Percentiles rank a stretch among this genome's conserved stretches.
phyloP scores from a whole-genome alignment of 2,113 vertebrate genomes.

The Hoplias malabaricus region DNA sequence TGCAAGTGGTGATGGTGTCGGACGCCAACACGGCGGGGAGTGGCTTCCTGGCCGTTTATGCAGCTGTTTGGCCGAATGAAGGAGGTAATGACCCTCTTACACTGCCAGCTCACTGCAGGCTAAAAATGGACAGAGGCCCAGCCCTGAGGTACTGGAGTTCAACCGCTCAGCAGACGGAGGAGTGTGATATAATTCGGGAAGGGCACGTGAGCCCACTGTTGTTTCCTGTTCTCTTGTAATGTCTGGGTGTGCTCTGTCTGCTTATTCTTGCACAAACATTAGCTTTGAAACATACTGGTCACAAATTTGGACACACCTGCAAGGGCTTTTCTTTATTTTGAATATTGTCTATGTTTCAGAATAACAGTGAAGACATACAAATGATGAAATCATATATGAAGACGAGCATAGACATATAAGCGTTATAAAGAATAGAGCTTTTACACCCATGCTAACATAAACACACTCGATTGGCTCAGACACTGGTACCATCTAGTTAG shows the following conservation, averaged over 20 bases:
- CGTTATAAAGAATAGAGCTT: too few relatives aligned
- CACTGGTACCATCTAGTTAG: too few relatives aligned
- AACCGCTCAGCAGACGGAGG: neutral
- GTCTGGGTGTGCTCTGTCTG: neutral
- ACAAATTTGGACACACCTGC: too few relatives aligned
- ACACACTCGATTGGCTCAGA: too few relatives aligned
- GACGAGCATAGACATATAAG: too few relatives aligned
- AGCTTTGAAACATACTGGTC: too few relatives aligned
- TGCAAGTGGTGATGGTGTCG: conserved; percentile 86
- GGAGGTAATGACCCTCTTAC: conserved; percentile 70
- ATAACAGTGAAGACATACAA: too few relatives aligned
- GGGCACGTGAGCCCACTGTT: neutral
- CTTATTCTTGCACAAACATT: neutral
- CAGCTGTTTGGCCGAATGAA: conserved; percentile 77
- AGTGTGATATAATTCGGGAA: neutral
- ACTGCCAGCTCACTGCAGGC: neutral
- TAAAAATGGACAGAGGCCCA: conserved; percentile 22
- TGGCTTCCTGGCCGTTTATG: conserved; percentile 83
- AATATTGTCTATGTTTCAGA: too few relatives aligned
- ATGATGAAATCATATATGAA: too few relatives aligned
- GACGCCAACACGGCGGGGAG: conserved; percentile 85
- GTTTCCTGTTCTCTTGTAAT: neutral
- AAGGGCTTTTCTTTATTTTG: too few relatives aligned
- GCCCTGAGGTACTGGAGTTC: conserved; percentile 10
- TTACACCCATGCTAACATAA: too few relatives aligned